Conservation (phyloP, 2,888 invertebrate species). For the Prosapia bicincta region DNA sequence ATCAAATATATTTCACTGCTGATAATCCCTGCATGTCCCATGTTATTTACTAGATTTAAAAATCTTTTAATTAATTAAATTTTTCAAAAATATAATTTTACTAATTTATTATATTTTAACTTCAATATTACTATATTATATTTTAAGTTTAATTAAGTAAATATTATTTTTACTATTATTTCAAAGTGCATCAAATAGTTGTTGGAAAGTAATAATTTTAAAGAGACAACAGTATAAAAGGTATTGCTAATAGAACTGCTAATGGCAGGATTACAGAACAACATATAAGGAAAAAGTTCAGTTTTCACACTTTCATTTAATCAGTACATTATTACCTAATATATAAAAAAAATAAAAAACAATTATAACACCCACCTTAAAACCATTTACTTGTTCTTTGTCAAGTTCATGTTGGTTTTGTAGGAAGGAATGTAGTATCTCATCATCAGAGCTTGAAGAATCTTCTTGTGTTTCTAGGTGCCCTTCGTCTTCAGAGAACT, state of each 20-base stretch:
- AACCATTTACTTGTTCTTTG: background rate
- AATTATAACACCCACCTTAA: background rate
- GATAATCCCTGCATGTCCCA: no score
- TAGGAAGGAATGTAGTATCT: constrained; percentile 37
- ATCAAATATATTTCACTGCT: no score
- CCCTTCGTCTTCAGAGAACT: constrained; percentile 58
- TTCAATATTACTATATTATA: no score
- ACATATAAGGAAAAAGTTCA: background rate
- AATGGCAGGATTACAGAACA: background rate
- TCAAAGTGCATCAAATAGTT: background rate
- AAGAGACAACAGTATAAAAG: background rate
- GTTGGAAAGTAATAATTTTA: background rate
- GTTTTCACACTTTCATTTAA: constrained; percentile 2
- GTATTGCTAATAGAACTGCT: background rate
- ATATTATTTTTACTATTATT: no score
- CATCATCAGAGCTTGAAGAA: constrained; percentile 48
- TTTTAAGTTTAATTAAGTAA: no score
- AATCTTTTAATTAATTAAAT: no score
- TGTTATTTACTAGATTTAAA: no score
- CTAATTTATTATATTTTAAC: no score
- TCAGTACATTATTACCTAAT: background rate
- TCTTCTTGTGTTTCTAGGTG: constrained; percentile 46
- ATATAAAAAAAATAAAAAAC: background rate
- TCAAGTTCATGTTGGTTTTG: background rate
- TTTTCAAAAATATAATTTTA: no score